Base-by-base conservation (phyloP, 1,140 invertebrate species). In the Hypothenemus hampei region DNA sequence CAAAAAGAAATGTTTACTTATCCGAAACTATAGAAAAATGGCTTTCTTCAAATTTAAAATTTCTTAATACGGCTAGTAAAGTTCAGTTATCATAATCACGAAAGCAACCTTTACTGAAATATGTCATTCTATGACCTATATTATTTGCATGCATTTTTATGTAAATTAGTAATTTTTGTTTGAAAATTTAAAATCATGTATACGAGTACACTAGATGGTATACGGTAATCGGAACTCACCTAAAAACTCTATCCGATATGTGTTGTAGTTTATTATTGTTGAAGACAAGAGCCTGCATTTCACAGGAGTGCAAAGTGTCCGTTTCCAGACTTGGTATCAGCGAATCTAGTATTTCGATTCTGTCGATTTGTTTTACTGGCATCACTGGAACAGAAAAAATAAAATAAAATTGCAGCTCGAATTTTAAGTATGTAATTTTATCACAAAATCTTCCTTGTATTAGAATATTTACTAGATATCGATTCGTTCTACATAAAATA, bases 261-360 rank as follows among this genome's bases (percentile, higher is more conserved):
- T 66, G 60, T 61, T 69, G 66, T 51, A 71, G 52, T 23, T 65
- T 62, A 59, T 71, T 71, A 59, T 69, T 71, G 58, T 66, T 62
- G 36, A 71, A 57, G 26, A 65, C 65, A 24, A 71, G 67, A 18
- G 68, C 63, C 52, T 69, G 69, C 19, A 71, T 61, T 66, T 71
- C 68, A 60, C 65, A 68, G 21, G 63, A 65, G 16, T 60, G 59
- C 53, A 71, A 51, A 51, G 63, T 68, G 44, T 69, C 66, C 8
- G 64, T 53, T 52, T 71, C 69, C 33, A 71, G 46, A 31, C 65
- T 64, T 18, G 62, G 49, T 18, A 61, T 64, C 48, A 58, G 64
- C 8, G 68, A 66, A 20, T 67, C 68, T 10, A 66, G 57, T 8
- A 71, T 63, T 51, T 69, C 68, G 51, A 71, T 46, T 40, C 69